These are phyloP conservation scores for Heteromormyrus szaboi DNA, from an alignment of 2,797 vertebrate genomes.

Conservation along the genomic window DNA sequence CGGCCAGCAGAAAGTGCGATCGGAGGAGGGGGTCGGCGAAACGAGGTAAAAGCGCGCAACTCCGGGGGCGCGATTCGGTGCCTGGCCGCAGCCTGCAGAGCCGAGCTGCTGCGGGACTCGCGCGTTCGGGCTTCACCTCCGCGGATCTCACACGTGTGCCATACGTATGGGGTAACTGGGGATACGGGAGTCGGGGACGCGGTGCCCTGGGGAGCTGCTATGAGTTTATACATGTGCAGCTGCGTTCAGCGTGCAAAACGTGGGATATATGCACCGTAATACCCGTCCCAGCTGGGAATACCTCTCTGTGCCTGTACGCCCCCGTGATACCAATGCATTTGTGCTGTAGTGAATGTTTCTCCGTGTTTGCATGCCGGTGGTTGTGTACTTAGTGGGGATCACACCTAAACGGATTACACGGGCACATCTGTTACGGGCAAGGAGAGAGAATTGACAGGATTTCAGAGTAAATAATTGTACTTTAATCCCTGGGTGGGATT, in stretches of 20 bases:
- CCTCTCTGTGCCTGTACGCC: not conserved
- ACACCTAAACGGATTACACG: not conserved
- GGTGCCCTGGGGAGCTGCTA: not conserved
- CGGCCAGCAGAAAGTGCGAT: not conserved
- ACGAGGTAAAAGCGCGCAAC: conserved; percentile 4
- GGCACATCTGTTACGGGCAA: not conserved
- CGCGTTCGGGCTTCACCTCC: not conserved
- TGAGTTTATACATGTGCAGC: not conserved
- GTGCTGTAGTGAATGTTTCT: not conserved
- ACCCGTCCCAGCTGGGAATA: not conserved
- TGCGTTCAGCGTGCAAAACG: not conserved
- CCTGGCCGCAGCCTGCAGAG: not conserved
- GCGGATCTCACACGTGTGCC: not conserved
- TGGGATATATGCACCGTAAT: not conserved
- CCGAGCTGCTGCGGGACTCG: not conserved
- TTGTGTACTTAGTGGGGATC: not conserved
- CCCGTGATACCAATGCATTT: not conserved
- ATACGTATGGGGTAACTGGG: not conserved
- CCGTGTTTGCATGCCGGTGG: not conserved
- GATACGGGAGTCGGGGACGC: not conserved
- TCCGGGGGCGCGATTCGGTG: not conserved
- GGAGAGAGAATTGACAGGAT: not conserved
- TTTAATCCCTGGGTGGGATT: not conserved
- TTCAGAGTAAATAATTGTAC: not conserved
- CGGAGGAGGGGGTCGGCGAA: not conserved